A percentile compares a stretch with the other conserved stretches of the same genome.
Evolutionary conservation across 2,797 vertebrate species (phyloP).

Genomic region (Paguma larvata): DNA sequence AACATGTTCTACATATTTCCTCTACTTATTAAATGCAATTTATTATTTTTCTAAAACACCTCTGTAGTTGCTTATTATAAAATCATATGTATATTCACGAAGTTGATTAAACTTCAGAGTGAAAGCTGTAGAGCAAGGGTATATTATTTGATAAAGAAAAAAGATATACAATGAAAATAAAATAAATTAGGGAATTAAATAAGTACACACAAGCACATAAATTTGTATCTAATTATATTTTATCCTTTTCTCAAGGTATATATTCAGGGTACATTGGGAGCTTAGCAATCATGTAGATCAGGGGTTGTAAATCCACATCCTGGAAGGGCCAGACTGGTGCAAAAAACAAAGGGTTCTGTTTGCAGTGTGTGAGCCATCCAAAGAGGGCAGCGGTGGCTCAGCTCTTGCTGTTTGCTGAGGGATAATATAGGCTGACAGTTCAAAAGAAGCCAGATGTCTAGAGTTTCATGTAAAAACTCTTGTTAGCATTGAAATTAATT

Average conservation of each 20-base stretch:
- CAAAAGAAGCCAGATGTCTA: neutral
- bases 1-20: neutral
- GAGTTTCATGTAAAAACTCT: neutral
- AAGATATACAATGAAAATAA: neutral
- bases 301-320: neutral
- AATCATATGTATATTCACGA: neutral
- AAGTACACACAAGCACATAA: neutral
- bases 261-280: neutral
- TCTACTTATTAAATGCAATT: neutral
- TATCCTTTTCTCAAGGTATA: neutral
- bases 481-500: neutral
- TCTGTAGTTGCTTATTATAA: neutral
- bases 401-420: neutral
- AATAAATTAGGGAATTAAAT: neutral
- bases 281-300: neutral
- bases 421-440: neutral
- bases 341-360: neutral
- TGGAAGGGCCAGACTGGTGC: neutral
- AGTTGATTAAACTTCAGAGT: neutral
- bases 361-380: neutral
- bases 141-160: slow-evolving; percentile 3
- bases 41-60: neutral
- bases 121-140: neutral
- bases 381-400: neutral
- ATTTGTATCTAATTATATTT: neutral